These are phyloP conservation scores for Danionella cerebrum DNA, from an alignment of 2,113 vertebrate species.

Conservation along the genomic window DNA sequence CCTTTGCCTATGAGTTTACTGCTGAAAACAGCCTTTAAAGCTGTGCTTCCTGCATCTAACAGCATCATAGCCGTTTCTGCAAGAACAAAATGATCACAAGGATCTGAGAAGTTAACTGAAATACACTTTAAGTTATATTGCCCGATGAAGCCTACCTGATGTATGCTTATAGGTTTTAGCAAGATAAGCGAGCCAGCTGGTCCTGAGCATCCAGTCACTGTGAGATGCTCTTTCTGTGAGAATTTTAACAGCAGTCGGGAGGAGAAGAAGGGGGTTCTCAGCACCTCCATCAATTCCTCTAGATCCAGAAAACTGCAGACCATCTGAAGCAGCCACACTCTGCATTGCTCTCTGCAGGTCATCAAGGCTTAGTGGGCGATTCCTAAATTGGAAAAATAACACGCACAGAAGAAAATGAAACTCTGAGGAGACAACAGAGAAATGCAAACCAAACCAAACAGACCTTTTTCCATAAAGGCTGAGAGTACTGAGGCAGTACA, in stretches of 20 bases:
- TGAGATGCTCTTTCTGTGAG: constrained; percentile 81
- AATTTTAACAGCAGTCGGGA: constrained; percentile 75
- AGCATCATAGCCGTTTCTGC: constrained; percentile 68
- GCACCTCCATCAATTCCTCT: constrained; percentile 55
- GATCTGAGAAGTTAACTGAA: neutral
- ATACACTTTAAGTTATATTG: neutral
- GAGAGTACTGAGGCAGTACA: constrained; percentile 79
- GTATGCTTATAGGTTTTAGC: constrained; percentile 67
- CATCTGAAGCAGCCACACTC: constrained; percentile 66
- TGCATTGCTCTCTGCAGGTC: constrained; percentile 79
- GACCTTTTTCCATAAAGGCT: constrained; percentile 78
- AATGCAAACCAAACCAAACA: constrained; percentile 1
- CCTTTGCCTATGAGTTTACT: constrained; percentile 77
- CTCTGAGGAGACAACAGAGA: neutral
- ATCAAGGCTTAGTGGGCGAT: constrained; percentile 72
- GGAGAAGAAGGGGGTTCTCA: constrained; percentile 65
- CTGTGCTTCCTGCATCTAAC: constrained; percentile 77
- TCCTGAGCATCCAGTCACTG: constrained; percentile 86
- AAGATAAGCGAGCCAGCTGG: constrained; percentile 83
- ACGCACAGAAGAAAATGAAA: neutral
- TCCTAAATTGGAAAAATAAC: constrained; percentile 60
- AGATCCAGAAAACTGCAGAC: constrained; percentile 60
- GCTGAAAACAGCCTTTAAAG: constrained; percentile 78
- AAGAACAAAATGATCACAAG: neutral
- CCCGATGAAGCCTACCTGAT: constrained; percentile 44